Evolutionary conservation across 2,888 invertebrate genomes (phyloP).

Genomic region (Idaea aversata): DNA sequence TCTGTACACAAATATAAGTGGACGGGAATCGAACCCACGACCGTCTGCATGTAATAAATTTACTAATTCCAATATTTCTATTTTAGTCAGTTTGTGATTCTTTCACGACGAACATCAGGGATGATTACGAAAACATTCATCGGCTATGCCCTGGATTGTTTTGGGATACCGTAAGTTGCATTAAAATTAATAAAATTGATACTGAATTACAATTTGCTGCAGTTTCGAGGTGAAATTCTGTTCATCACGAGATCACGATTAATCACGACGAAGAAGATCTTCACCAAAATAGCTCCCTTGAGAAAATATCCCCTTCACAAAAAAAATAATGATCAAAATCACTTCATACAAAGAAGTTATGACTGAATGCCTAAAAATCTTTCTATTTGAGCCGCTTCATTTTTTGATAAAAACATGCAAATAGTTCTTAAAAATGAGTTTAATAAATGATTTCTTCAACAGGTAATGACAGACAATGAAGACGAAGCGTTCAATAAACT

Average conservation of each 20-base stretch:
- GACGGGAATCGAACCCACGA: neutral
- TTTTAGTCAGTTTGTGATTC: constrained; percentile 41
- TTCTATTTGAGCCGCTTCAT: neutral
- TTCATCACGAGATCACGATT: no score
- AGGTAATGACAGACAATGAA: constrained; percentile 63
- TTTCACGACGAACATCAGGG: constrained; percentile 43
- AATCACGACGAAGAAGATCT: no score
- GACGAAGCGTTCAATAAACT: constrained; percentile 56
- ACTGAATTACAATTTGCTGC: no score
- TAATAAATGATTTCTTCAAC: constrained; percentile 17
- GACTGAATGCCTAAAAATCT: no score
- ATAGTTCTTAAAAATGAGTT: neutral
- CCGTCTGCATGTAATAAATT: neutral
- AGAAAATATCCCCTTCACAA: no score
- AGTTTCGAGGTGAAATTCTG: no score
- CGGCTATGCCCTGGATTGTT: constrained; percentile 60
- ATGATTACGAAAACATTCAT: constrained; percentile 63
- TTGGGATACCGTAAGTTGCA: constrained; percentile 59
- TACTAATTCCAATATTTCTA: constrained; percentile 4
- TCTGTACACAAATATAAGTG: no score
- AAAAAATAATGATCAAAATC: no score
- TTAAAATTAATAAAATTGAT: no score
- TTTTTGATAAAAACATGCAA: neutral
- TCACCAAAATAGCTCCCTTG: no score
- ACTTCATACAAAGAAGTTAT: no score